Evolutionary conservation across 2,113 vertebrate species (phyloP), one percentile per base, ranked within the genome.

Genomic region (Cheirogaleus medius): DNA sequence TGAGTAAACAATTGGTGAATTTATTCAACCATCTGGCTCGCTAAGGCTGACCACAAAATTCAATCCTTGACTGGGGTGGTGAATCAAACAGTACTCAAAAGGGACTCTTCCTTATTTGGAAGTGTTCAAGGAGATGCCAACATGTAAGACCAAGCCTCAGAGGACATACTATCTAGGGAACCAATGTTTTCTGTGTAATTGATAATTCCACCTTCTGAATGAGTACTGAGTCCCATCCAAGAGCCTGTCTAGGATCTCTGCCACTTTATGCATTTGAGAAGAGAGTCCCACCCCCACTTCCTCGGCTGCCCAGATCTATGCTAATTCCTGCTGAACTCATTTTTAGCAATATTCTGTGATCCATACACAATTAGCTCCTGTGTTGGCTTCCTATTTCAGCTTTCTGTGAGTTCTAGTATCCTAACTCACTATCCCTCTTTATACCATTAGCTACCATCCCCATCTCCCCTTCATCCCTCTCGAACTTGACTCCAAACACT

Each of bases 401-500:
- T 73, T 23, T 25, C 29, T 96, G 92, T 92, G 42, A 80, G 47
- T 94, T 90, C 27, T 95, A 90, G 14, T 37, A 80, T 42, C 63
- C 23, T 44, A 68, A 73, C 37, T 81, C n/a, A 71, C 10, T 87
- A 34, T 74, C 11, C 12, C 10, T 17, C 44, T 58, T 32, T 44
- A 52, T 17, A 66, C 34, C 14, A 4, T 82, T 89, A 77, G 4
- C 49, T 94, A 37, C 12, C 29, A 56, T 90, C 11, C 13, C 29
- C 37, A 64, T 82, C 44, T 83, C 21, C 47, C 29, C 56, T 87
- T 56, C 0, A 54, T 21, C 20, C 21, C 21, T 86, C 37, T 60
- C 25, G n/a, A 56, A 95, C 78, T 90, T 97, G 93, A 21, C 54
- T 88, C 91, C 39, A 60, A 52, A 71, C 27, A 82, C 71, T 68